Evolutionary conservation across 2,888 invertebrate species (phyloP).

Genomic region (Periphyllus acericola): DNA sequence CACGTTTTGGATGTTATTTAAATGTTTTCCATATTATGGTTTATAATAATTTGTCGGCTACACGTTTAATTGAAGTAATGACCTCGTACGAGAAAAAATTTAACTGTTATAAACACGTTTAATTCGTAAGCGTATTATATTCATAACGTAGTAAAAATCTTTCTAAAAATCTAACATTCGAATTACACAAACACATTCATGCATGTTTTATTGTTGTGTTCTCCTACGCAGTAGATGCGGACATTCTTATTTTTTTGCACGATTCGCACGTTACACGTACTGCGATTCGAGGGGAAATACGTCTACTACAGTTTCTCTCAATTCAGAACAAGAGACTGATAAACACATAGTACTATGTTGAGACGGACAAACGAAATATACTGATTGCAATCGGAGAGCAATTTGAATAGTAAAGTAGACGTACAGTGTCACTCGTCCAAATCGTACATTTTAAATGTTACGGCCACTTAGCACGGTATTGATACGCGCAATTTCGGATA

Average conservation of each 20-base stretch:
- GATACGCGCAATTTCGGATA: not conserved
- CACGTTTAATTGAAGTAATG: not conserved
- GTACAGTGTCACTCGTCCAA: not conserved
- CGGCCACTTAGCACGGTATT: not conserved
- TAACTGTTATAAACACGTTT: not conserved
- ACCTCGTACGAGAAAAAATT: too few species aligned
- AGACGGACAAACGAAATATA: not conserved
- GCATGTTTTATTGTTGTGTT: not conserved
- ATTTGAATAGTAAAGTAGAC: not conserved
- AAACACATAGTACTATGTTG: not conserved
- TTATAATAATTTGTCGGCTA: not conserved
- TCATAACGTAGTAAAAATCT: not conserved
- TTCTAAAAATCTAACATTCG: not conserved
- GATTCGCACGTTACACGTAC: not conserved
- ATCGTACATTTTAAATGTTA: not conserved
- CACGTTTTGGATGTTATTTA: not conserved
- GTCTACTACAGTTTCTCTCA: not conserved
- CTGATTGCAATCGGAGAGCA: not conserved
- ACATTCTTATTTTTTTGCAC: not conserved
- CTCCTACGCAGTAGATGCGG: not conserved
- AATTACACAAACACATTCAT: not conserved
- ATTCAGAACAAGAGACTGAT: constrained; percentile 8
- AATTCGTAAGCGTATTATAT: too few species aligned
- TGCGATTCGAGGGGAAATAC: not conserved
- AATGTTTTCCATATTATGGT: not conserved